Conservation (phyloP, 1,140 invertebrate species). For the Amphibalanus amphitrite region DNA sequence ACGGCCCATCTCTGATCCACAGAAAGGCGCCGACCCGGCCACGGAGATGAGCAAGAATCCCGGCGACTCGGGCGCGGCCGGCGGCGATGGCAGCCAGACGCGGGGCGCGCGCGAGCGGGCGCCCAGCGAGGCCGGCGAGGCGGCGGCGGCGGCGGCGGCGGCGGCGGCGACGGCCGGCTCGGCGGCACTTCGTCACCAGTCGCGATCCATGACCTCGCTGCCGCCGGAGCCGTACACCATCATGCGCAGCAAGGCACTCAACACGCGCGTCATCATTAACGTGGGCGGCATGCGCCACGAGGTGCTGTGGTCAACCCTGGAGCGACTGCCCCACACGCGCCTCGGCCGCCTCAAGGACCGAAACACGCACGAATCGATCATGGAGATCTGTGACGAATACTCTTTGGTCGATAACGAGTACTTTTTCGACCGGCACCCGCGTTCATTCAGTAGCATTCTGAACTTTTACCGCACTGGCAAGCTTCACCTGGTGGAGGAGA, state of each 20-base stretch:
- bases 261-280: constrained; percentile 80
- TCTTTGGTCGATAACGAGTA: constrained; percentile 93
- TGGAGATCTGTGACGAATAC: constrained; percentile 94
- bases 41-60: neutral
- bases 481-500: constrained; percentile 92
- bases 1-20: neutral
- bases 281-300: constrained; percentile 93
- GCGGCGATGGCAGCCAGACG: neutral
- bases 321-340: constrained; percentile 83
- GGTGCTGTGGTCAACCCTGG: constrained; percentile 87
- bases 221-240: constrained; percentile 90
- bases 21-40: neutral
- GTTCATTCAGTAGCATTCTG: constrained; percentile 91
- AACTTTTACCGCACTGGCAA: constrained; percentile 97
- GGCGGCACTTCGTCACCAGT: neutral
- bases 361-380: constrained; percentile 87
- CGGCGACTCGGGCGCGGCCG: too few relatives aligned
- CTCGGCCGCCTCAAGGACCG: constrained; percentile 79
- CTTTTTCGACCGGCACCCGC: constrained; percentile 95
- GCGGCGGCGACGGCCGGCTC: too few relatives aligned
- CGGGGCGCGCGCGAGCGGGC: neutral
- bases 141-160: too few relatives aligned
- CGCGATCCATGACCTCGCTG: constrained; percentile 7
- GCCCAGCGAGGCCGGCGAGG: neutral
- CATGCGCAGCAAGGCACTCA: constrained; percentile 72